Conservation (phyloP, 2,113 vertebrate species). For the Phalacrocorax pelagicus region DNA sequence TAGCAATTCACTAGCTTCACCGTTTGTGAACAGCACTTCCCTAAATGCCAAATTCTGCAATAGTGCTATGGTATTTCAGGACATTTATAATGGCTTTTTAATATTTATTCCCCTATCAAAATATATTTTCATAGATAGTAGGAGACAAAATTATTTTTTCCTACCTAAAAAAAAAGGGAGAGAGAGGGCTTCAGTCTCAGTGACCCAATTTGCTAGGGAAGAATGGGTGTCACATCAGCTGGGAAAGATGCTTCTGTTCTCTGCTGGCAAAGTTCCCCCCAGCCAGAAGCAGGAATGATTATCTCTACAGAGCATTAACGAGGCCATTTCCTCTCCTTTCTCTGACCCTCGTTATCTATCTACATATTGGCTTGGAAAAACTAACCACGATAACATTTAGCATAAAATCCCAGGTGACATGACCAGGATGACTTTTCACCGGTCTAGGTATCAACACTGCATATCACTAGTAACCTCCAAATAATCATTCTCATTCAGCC, state of each 20-base stretch:
- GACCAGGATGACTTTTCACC: neutral
- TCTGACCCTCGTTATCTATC: neutral
- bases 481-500: neutral
- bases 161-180: neutral
- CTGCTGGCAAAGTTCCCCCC: neutral
- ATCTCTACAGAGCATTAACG: neutral
- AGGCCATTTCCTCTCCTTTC: neutral
- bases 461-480: neutral
- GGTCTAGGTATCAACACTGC: fast-evolving
- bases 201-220: neutral
- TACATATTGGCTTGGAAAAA: neutral
- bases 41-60: neutral
- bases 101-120: neutral
- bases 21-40: neutral
- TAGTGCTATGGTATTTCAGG: neutral
- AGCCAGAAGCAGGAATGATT: neutral
- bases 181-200: neutral
- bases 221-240: neutral
- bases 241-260: neutral
- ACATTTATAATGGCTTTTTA: neutral
- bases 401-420: neutral
- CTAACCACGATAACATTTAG: neutral
- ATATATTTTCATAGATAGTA: neutral
- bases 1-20: neutral
- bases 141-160: neutral